phyloP scores from a whole-genome alignment of 1,140 invertebrate species.

The Paralvinella palmiformis region DNA sequence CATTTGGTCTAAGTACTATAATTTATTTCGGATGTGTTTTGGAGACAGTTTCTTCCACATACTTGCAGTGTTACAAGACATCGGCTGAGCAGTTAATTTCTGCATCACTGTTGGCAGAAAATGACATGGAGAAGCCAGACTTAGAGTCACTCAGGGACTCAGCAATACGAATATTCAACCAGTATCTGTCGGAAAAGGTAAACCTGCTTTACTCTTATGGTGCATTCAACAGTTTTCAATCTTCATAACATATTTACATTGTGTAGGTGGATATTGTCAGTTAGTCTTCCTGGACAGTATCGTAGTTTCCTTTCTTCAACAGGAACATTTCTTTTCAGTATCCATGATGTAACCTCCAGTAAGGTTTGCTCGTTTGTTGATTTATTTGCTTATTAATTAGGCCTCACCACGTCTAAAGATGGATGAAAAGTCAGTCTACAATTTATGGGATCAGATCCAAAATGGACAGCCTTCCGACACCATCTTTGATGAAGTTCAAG shows the following conservation, averaged over 20 bases:
- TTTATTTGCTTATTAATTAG: constrained; percentile 36
- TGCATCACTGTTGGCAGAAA: constrained; percentile 46
- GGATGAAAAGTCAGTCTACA: constrained; percentile 61
- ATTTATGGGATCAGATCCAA: constrained; percentile 61
- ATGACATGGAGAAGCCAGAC: constrained; percentile 34
- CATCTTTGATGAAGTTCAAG: constrained; percentile 82
- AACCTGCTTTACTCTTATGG: background rate
- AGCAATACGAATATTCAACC: constrained; percentile 72
- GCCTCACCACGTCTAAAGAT: constrained; percentile 61
- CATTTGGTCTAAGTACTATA: background rate
- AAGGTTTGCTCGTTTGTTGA: background rate
- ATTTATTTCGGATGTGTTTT: too few species aligned
- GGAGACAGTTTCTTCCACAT: too few species aligned
- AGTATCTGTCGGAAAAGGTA: constrained; percentile 73
- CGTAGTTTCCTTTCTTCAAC: background rate
- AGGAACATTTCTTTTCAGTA: too few species aligned
- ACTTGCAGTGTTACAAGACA: constrained; percentile 62
- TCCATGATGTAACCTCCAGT: too few species aligned
- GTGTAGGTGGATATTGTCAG: too few species aligned
- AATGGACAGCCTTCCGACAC: constrained; percentile 58
- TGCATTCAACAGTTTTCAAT: background rate
- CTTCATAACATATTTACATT: background rate
- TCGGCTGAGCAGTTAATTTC: constrained; percentile 71
- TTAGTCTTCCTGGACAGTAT: background rate
- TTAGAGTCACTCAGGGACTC: constrained; percentile 66